Percentiles rank a stretch among this genome's conserved stretches.
Evolutionary conservation across 2,888 invertebrate species (phyloP).

Genomic region (Anagyrus pseudococci): DNA sequence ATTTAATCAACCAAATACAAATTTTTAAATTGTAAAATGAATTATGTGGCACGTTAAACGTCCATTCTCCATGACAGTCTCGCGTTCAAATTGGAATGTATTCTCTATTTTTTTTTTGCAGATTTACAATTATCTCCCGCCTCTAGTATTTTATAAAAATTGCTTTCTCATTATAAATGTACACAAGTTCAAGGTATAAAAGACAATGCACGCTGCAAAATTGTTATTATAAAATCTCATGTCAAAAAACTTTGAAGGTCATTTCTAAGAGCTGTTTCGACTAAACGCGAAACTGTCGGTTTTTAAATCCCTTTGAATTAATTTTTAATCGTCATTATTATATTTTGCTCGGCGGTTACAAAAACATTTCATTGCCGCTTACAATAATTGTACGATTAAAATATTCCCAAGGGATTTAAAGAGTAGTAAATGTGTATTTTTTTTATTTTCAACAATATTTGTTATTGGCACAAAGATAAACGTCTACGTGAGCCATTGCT

Average conservation of each 20-base stretch:
- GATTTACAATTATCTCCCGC: conserved; percentile 7
- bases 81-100: conserved; percentile 34
- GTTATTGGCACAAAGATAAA: conserved; percentile 39
- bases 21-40: conserved; percentile 23
- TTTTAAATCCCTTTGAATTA: conserved; percentile 20
- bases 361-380: conserved; percentile 19
- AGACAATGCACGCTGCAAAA: conserved; percentile 26
- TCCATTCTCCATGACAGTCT: conserved; percentile 36
- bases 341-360: neutral
- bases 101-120: conserved; percentile 13
- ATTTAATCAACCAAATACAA: conserved; percentile 23
- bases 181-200: conserved; percentile 31
- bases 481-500: conserved; percentile 32
- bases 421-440: conserved; percentile 34
- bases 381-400: conserved; percentile 31
- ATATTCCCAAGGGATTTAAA: conserved; percentile 25
- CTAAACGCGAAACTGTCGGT: conserved; percentile 36
- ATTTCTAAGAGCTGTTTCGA: conserved; percentile 29
- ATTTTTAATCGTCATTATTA: conserved; percentile 31
- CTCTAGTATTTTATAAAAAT: conserved; percentile 31
- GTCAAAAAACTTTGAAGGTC: conserved; percentile 30
- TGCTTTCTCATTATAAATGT: conserved; percentile 17
- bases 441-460: conserved; percentile 30
- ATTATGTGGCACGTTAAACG: conserved; percentile 31
- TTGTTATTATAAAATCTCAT: conserved; percentile 20